Evolutionary conservation across 2,888 invertebrate genomes (phyloP), one percentile per base, ranked within the genome.

Genomic region (Rotaria sp.): DNA sequence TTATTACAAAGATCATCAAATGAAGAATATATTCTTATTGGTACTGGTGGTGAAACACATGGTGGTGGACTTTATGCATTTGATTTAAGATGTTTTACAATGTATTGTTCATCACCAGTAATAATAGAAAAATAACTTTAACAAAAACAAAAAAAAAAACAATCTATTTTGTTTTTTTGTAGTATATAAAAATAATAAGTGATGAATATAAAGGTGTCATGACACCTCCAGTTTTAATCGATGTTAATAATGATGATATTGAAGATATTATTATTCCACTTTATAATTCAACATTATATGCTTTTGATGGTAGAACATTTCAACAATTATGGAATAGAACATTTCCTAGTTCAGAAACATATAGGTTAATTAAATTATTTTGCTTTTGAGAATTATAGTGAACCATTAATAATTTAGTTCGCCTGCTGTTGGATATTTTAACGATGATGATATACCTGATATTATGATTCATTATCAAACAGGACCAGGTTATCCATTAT

Each of bases 371-470:
- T 35, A 41, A 15, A 35, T 48, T 5, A 4, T 38, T n/a, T 13
- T 35, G 5, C 10, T 85, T 41, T 26, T 15, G 50, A 4, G 0
- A 7, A n/a, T 74, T 18, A 45, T 45, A n/a, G 1, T 15, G 0
- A 45, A 38, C 2, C 0, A 80, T 80, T 26, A 8, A 21, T 45
- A 38, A 75, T 88, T 35, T 88, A 94, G 94, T 89, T 93, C 94
- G 85, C 94, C 95, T 74, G 94, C 94, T 24, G 94, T 94, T 2
- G 95, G 94, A 0, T 95, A 93, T 90, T 95, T 94, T 89, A 94
- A 95, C 90, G 93, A 93, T 88, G 95, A 95, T 89, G 93, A 94
- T 88, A 91, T 94, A 13, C 94, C 95, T 0, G 95, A 95, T 90
- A 94, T 95, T 89, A 92, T 95, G 91, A 93, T 95, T 1, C 94